A percentile compares a stretch with the other conserved stretches of the same genome.
Conservation (phyloP, 2,888 invertebrate species). For the Lasioglossum marginatum region DNA sequence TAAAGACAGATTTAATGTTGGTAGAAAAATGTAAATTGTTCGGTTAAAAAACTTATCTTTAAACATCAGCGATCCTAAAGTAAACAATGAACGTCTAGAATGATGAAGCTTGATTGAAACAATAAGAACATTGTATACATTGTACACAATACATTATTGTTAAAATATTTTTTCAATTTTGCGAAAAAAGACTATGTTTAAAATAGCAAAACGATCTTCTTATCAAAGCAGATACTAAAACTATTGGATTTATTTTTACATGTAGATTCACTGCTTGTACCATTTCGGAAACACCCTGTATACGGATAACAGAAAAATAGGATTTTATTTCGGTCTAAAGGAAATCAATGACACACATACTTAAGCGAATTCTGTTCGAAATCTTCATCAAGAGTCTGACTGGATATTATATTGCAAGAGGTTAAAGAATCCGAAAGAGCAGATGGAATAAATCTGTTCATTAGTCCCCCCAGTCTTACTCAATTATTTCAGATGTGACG, state of each 20-base stretch:
- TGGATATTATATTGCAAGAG: neutral
- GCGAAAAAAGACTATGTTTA: neutral
- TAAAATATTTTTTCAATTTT: neutral
- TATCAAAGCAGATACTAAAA: neutral
- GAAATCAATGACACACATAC: neutral
- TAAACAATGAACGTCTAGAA: no score
- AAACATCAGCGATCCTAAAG: neutral
- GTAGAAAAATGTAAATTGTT: neutral
- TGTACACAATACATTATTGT: no score
- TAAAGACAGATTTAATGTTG: neutral
- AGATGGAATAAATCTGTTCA: conserved; percentile 31
- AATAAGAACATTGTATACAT: neutral
- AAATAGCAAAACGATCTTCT: neutral
- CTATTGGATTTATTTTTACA: neutral
- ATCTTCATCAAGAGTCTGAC: neutral
- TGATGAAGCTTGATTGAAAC: neutral
- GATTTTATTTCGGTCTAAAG: neutral
- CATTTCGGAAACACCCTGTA: neutral
- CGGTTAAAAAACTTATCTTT: neutral
- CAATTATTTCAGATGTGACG: conserved; percentile 39
- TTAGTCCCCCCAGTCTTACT: conserved; percentile 1
- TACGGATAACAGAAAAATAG: neutral
- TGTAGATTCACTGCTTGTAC: neutral
- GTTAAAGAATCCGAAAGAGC: conserved; percentile 11
- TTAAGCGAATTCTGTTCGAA: neutral